A percentile compares a stretch with the other conserved stretches of the same genome.
Evolutionary conservation across 2,113 vertebrate genomes (phyloP).

Genomic region (Nansenia antarctica): DNA sequence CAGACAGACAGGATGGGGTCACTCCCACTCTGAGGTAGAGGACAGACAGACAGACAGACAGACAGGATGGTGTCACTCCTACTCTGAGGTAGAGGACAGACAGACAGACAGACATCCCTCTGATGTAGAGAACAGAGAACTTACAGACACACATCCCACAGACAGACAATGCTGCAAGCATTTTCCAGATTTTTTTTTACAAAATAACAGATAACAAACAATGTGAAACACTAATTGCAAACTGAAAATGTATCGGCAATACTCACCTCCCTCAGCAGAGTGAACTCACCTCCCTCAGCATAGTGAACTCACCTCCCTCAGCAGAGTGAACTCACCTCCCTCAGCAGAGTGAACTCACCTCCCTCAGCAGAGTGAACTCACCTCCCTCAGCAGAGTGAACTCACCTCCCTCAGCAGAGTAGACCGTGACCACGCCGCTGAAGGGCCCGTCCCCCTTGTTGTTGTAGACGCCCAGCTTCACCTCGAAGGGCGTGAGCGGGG

Average conservation of each 20-base stretch:
- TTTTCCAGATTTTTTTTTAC: no score
- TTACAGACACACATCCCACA: not conserved
- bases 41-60: no score
- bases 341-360: conserved; percentile 69
- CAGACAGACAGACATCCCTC: no score
- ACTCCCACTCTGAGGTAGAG: no score
- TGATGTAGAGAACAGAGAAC: not conserved
- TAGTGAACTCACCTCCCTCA: not conserved
- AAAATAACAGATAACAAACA: no score
- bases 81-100: no score
- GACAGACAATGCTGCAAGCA: not conserved
- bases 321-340: not conserved
- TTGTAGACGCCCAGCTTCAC: conserved; percentile 98
- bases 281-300: no score
- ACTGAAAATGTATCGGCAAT: no score
- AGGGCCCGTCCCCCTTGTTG: conserved; percentile 96
- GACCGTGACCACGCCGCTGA: conserved; percentile 90
- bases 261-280: no score
- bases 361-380: conserved; percentile 91
- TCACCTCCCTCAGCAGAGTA: conserved; percentile 94
- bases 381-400: not conserved
- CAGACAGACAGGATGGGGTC: no score
- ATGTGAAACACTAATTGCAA: no score
- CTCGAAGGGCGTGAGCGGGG: conserved; percentile 92
- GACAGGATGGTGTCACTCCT: no score